Evolutionary conservation across 2,797 vertebrate genomes (phyloP), one percentile per base, ranked within the genome.

Genomic region (Tokudaia tokunoshimensis): DNA sequence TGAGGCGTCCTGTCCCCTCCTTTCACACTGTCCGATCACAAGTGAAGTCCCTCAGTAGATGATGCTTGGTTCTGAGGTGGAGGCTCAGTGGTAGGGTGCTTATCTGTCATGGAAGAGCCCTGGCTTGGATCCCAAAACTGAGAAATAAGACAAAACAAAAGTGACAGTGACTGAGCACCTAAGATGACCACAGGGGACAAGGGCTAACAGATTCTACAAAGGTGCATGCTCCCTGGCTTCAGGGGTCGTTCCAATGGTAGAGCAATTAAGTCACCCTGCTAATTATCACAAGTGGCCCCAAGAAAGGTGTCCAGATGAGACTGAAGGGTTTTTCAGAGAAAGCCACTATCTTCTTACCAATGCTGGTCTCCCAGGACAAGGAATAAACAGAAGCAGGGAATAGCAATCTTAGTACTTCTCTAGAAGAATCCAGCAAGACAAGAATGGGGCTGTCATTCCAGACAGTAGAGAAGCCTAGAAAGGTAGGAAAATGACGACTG

Each of bases 401-500:
- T 9, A 61, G 29, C 11, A 47, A 76, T 59, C 17, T 50, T n/a
- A 24, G 44, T 34, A 61, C 41, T 47, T 44, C 29, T 37, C 61
- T 26, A 55, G 11, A 44, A 65, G 59, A 76, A 81, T 59, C 20
- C 9, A 0, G 52, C 82, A 59, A 50, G 88, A 26, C 81, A 75
- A 37, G 22, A 26, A 75, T 11, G 3, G 2, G 31, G 31, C 26
- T n/a, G 22, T 65, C 84, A 61, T 94, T 82, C 50, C 67, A 52
- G 74, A 63, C 4, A 31, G 78, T 72, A 80, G 44, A 75, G 17
- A 19, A 41, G n/a, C 11, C 63, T 47, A 67, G n/a, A 10, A 70
- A 59, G 17, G 14, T 22, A 31, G n/a, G 37, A 65, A 91, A 83
- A 94, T 55, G n/a, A 34, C 47, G 70, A n/a, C 29, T 0, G 0